Evolutionary conservation across 2,113 vertebrate genomes (phyloP).

Genomic region (Phaethon lepturus): DNA sequence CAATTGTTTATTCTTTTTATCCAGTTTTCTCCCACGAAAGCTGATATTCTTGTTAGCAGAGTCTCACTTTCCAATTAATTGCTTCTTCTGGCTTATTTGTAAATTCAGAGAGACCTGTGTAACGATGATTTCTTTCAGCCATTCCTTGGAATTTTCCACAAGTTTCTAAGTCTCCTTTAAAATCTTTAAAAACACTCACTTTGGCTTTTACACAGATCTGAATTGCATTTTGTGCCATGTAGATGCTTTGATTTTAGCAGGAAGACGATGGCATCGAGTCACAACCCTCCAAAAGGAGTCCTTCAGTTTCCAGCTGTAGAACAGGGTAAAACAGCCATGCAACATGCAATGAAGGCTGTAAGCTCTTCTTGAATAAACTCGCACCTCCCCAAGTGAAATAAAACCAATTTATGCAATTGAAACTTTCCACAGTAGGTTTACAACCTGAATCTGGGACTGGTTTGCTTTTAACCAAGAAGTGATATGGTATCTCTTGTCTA

Average conservation of each 20-base stretch:
- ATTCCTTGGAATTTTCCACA: constrained; percentile 7
- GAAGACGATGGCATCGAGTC: background rate
- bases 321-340: background rate
- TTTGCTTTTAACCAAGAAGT: constrained; percentile 8
- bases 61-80: background rate
- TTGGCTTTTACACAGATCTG: background rate
- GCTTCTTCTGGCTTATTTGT: constrained; percentile 15
- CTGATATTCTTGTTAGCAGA: constrained; percentile 24
- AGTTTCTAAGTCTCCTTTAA: constrained; percentile 27
- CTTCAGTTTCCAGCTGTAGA: background rate
- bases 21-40: background rate
- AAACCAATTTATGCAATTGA: background rate
- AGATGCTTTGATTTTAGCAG: background rate
- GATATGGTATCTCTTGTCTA: background rate
- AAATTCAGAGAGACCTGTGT: background rate
- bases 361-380: background rate
- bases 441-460: background rate
- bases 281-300: background rate
- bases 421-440: background rate
- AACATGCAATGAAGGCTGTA: background rate
- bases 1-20: constrained; percentile 14
- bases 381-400: background rate
- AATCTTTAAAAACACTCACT: background rate
- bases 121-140: constrained; percentile 7
- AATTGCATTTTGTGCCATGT: background rate